Conservation (phyloP, 2,888 invertebrate genomes). For the Ectemnius continuus region DNA sequence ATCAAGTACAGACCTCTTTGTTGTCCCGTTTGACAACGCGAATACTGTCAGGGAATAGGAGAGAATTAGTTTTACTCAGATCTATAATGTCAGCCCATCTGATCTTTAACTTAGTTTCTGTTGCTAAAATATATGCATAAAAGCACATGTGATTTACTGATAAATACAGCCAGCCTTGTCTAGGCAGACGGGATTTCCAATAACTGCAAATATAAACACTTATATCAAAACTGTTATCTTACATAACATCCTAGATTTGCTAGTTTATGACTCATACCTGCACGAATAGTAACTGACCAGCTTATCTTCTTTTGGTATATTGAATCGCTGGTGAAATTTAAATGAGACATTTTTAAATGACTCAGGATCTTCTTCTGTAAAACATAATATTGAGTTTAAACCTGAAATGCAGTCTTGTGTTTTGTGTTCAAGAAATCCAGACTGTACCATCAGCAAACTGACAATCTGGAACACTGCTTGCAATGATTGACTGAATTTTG, state of each 20-base stretch:
- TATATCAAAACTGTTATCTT: neutral
- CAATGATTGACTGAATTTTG: slow-evolving; percentile 96
- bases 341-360: slow-evolving; percentile 87
- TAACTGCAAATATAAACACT: slow-evolving; percentile 83
- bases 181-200: slow-evolving; percentile 94
- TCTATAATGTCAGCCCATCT: slow-evolving; percentile 94
- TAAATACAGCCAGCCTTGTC: slow-evolving; percentile 99
- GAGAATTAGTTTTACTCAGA: slow-evolving; percentile 86
- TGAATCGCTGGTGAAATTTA: slow-evolving; percentile 93
- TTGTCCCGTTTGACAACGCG: slow-evolving; percentile 91
- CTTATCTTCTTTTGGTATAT: slow-evolving; percentile 95
- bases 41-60: slow-evolving; percentile 91
- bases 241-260: neutral
- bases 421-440: neutral
- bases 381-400: slow-evolving; percentile 15
- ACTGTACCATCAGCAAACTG: slow-evolving; percentile 80
- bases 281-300: slow-evolving; percentile 96
- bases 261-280: slow-evolving; percentile 83
- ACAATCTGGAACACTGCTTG: slow-evolving; percentile 84
- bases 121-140: slow-evolving; percentile 95
- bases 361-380: slow-evolving; percentile 90
- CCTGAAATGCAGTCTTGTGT: neutral
- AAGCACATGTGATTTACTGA: slow-evolving; percentile 98
- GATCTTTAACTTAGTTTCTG: slow-evolving; percentile 91
- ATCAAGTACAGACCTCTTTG: slow-evolving; percentile 77